A percentile compares a stretch with the other conserved stretches of the same genome.
phyloP scores from a whole-genome alignment of 1,140 invertebrate genomes.

The Pogonomyrmex barbatus region DNA sequence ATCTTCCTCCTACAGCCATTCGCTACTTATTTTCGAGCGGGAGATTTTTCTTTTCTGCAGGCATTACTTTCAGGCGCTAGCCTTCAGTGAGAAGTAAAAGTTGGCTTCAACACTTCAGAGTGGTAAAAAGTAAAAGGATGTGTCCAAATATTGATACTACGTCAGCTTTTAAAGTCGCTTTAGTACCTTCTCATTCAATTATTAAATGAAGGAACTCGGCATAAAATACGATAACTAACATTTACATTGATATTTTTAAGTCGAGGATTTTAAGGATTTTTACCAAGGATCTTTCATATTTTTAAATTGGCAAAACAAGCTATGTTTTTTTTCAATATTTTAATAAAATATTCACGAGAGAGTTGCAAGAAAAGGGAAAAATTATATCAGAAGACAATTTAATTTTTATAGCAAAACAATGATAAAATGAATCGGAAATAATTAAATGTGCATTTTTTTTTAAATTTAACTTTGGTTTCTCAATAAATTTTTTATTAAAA shows the following conservation, averaged over 20 bases:
- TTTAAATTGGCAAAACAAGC: not conserved
- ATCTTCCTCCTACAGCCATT: conserved; percentile 52
- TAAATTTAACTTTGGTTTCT: conserved; percentile 21
- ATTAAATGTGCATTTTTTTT: not conserved
- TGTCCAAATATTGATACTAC: conserved; percentile 60
- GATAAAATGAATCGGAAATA: conserved; percentile 6
- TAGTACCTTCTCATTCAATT: conserved; percentile 34
- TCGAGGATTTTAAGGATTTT: not conserved
- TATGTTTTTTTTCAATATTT: too few relatives aligned
- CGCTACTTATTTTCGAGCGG: conserved; percentile 55
- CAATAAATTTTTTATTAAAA: not conserved
- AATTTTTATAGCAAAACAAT: not conserved
- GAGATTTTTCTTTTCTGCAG: conserved; percentile 52
- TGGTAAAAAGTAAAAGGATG: conserved; percentile 49
- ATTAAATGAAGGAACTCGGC: conserved; percentile 21
- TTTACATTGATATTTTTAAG: conserved; percentile 37
- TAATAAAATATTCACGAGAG: not conserved
- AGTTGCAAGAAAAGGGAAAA: not conserved
- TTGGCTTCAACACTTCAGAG: conserved; percentile 53
- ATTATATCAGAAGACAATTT: conserved; percentile 15
- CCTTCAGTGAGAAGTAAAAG: conserved; percentile 42
- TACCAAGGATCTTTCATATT: not conserved
- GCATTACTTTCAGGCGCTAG: conserved; percentile 54
- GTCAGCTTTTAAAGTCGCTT: conserved; percentile 45
- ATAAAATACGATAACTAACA: not conserved